Conservation (phyloP, 2,113 vertebrate genomes). For the Notothenia rossii region DNA sequence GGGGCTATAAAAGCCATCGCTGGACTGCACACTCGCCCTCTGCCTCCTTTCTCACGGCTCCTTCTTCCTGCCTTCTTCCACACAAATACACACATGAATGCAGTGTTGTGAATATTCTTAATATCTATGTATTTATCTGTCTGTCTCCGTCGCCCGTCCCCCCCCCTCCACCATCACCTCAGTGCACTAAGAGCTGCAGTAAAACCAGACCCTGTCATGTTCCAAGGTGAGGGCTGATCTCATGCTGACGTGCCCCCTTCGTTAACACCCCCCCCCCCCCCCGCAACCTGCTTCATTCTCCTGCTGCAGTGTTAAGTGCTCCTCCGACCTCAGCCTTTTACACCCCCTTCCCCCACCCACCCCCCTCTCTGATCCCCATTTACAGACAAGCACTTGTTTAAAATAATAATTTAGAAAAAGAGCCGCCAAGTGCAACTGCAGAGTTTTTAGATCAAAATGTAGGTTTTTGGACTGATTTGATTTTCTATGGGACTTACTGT, state of each 20-base stretch:
- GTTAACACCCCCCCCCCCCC: slow-evolving; percentile 15
- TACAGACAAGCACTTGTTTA: background rate
- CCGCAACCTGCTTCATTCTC: slow-evolving; percentile 22
- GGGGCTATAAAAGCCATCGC: slow-evolving; percentile 71
- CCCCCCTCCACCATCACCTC: too few species aligned
- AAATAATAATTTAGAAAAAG: background rate
- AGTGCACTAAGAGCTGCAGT: slow-evolving; percentile 37
- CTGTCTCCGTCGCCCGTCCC: background rate
- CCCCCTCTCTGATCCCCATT: background rate
- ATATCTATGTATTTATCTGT: background rate
- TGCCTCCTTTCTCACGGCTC: slow-evolving; percentile 83
- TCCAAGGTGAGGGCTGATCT: slow-evolving; percentile 56
- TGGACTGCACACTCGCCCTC: slow-evolving; percentile 60
- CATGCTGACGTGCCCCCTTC: slow-evolving; percentile 40
- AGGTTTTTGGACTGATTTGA: background rate
- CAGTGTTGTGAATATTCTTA: background rate
- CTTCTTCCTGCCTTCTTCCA: background rate
- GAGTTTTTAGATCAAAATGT: too few species aligned
- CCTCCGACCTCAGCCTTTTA: slow-evolving; percentile 12
- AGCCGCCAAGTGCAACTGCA: background rate
- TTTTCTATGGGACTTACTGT: background rate
- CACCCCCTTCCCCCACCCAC: background rate
- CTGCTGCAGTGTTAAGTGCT: slow-evolving; percentile 43
- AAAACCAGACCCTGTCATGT: slow-evolving; percentile 47
- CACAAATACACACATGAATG: background rate